Base-by-base conservation (phyloP, 2,113 vertebrate genomes). In the Ceyx cyanopectus region DNA sequence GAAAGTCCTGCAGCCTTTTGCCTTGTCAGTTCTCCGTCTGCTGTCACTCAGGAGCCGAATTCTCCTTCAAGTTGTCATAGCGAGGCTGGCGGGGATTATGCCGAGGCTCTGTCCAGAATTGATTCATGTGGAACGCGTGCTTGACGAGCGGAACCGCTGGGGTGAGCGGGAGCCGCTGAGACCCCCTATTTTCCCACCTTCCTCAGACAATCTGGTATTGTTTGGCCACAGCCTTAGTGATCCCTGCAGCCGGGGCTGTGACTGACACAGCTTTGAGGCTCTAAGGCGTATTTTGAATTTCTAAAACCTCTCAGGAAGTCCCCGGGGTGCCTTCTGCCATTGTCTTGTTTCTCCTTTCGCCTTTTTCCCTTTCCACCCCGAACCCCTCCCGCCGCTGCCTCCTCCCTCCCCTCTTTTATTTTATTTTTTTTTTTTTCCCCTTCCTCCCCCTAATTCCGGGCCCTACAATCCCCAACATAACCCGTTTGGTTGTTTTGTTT, bases 51-150 rank as follows among this genome's bases (percentile, higher is more conserved):
- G 94, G 51, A 63, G 73, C 74, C 68, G 88, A 65, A 97, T 97
- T 95, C 97, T 97, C 96, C 97, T 97, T 98, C 97, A 96, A 98
- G 98, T 94, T 96, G 97, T 98, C 98, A 98, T 96, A 96, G 98
- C 95, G 61, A 86, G 92, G 94, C 93, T 85, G 93, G 97, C 92
- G 95, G 97, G 97, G 97, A 97, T 98, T 98, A 97, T 96, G 95
- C 96, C 66, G 93, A 10, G 56, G 95, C 97, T 90, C 97, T 98
- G 98, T 98, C 97, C 97, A 98, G 97, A 97, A 84, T 91, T 95
- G 98, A 98, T 96, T 98, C 97, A 98, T 97, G 98, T 97, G 98
- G 98, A 98, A 98, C 98, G 90, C 63, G 77, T 56, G 96, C 97
- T 97, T 97, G 98, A 97, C 94, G 95, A 97, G 97, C 97, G 96